These are phyloP conservation scores for Isoperla grammatica DNA, from an alignment of 2,888 invertebrate species.

Conservation along the genomic window DNA sequence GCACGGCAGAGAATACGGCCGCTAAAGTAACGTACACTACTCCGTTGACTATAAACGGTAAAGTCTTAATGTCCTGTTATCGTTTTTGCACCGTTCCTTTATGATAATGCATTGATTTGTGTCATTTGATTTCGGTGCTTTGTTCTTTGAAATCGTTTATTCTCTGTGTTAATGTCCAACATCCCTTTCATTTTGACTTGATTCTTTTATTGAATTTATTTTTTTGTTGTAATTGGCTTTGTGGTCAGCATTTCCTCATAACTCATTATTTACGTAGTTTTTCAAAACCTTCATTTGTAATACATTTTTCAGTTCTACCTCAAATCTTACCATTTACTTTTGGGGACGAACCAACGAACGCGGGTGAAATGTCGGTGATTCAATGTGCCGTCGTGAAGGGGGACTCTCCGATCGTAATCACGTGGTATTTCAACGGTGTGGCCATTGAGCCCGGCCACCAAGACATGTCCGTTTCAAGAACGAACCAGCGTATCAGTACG, in stretches of 20 bases:
- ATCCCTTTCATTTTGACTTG: not conserved
- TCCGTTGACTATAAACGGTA: slow-evolving; percentile 67
- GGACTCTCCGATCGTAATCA: slow-evolving; percentile 64
- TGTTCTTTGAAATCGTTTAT: not conserved
- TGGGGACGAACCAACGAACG: slow-evolving; percentile 54
- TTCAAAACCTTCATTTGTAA: not conserved
- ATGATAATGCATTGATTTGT: not conserved
- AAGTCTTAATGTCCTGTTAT: slow-evolving; percentile 26
- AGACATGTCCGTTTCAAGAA: slow-evolving; percentile 59
- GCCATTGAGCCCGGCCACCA: slow-evolving; percentile 51
- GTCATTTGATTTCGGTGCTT: not conserved
- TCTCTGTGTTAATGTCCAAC: not conserved
- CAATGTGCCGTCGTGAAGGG: slow-evolving; percentile 60
- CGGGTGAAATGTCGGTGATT: slow-evolving; percentile 59
- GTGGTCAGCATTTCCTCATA: not conserved
- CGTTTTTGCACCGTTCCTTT: not conserved
- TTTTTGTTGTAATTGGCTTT: not conserved
- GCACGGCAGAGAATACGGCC: slow-evolving; percentile 61
- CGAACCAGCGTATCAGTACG: slow-evolving; percentile 59
- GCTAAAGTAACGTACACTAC: slow-evolving; percentile 61
- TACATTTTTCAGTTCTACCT: slow-evolving; percentile 50
- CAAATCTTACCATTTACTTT: slow-evolving; percentile 58
- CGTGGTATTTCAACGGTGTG: slow-evolving; percentile 65
- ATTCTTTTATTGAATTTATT: not conserved
- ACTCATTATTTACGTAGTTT: not conserved